Evolutionary conservation across 2,888 invertebrate species (phyloP).

Genomic region (Eudasyphora cyanicolor): DNA sequence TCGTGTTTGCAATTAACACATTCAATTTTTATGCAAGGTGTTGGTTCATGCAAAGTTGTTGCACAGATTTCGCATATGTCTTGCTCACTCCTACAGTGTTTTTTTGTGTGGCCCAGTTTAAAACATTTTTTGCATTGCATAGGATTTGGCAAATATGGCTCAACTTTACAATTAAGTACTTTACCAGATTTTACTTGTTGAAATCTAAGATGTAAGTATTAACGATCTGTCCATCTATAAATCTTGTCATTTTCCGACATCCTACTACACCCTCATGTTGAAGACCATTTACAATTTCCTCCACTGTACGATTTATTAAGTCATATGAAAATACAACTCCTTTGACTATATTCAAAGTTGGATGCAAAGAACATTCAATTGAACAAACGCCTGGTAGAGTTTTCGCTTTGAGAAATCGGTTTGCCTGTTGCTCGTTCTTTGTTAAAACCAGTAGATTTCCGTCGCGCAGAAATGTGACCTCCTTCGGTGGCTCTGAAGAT

Average conservation of each 20-base stretch:
- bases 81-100: background rate
- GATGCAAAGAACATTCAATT: background rate
- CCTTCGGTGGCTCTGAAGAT: background rate
- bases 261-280: background rate
- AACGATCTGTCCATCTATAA: background rate
- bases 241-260: conserved; percentile 36
- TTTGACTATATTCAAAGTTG: conserved; percentile 1
- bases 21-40: conserved; percentile 39
- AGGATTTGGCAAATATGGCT: conserved; percentile 49
- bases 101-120: conserved; percentile 38
- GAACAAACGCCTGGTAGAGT: background rate
- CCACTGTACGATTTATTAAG: background rate
- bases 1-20: conserved; percentile 25
- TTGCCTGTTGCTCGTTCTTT: conserved; percentile 2
- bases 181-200: background rate
- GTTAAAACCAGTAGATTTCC: background rate
- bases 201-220: conserved; percentile 26
- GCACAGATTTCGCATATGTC: conserved; percentile 27
- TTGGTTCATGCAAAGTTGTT: conserved; percentile 27
- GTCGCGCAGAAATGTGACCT: background rate
- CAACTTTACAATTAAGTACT: conserved; percentile 15
- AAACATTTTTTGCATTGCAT: conserved; percentile 50
- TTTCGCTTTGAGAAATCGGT: background rate
- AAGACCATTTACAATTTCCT: conserved; percentile 1
- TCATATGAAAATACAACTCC: background rate